Evolutionary conservation across 2,888 invertebrate species (phyloP).

Genomic region (Polyommatus icarus): DNA sequence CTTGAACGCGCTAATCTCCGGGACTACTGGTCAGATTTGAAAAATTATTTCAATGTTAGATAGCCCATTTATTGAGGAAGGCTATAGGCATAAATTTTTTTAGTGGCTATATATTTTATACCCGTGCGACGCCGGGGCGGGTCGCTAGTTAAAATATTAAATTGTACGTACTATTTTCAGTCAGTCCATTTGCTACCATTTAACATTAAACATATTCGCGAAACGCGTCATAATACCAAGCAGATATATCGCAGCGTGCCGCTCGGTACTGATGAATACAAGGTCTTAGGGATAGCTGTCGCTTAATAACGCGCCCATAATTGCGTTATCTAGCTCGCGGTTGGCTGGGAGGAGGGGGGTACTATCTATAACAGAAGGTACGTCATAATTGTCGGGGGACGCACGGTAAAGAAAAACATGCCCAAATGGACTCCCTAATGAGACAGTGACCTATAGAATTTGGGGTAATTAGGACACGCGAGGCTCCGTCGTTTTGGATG

Average conservation of each 20-base stretch:
- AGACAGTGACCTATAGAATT: slow-evolving; percentile 34
- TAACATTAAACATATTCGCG: slow-evolving; percentile 28
- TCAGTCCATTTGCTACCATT: background rate
- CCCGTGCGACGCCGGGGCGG: too few species aligned
- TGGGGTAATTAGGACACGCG: slow-evolving; percentile 31
- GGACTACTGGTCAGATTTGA: too few species aligned
- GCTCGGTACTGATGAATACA: slow-evolving; percentile 52
- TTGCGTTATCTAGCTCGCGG: slow-evolving; percentile 71
- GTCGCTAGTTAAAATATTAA: too few species aligned
- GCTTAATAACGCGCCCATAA: slow-evolving; percentile 71
- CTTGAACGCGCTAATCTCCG: too few species aligned
- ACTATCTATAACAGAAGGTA: slow-evolving; percentile 65
- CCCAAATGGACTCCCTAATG: slow-evolving; percentile 21
- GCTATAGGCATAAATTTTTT: too few species aligned
- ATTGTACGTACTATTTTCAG: background rate
- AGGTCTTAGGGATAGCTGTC: slow-evolving; percentile 62
- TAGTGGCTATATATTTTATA: too few species aligned
- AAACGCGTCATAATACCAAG: slow-evolving; percentile 46
- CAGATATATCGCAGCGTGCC: slow-evolving; percentile 45
- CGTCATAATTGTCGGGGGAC: slow-evolving; percentile 70
- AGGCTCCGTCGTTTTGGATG: background rate
- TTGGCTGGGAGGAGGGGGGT: slow-evolving; percentile 46
- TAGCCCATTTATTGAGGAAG: too few species aligned
- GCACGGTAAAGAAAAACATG: slow-evolving; percentile 1
- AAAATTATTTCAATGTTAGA: too few species aligned